Evolutionary conservation across 2,888 invertebrate species (phyloP).

Genomic region (Himalopsyche anomala): DNA sequence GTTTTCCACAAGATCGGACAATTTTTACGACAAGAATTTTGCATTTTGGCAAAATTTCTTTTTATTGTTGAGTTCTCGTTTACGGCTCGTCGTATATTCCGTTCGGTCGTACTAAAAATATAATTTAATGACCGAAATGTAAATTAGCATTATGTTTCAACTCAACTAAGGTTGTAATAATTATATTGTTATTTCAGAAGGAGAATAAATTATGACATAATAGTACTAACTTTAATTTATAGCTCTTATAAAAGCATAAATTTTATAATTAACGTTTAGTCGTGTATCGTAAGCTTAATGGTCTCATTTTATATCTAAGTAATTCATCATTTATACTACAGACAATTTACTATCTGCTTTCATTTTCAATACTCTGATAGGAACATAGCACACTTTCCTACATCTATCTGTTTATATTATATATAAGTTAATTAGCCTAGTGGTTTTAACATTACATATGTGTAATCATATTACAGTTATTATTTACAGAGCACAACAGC

Average conservation of each 20-base stretch:
- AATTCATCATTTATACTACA: too few relatives aligned
- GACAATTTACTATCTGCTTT: too few relatives aligned
- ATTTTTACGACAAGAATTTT: neutral
- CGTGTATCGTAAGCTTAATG: too few relatives aligned
- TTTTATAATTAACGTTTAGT: neutral
- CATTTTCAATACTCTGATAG: too few relatives aligned
- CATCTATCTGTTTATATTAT: too few relatives aligned
- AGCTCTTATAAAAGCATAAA: neutral
- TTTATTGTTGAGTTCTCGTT: neutral
- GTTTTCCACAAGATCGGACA: constrained; percentile 12
- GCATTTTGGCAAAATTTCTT: constrained; percentile 17
- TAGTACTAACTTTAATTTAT: neutral
- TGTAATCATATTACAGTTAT: too few relatives aligned
- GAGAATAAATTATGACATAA: neutral
- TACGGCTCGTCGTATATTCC: neutral
- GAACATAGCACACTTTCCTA: too few relatives aligned
- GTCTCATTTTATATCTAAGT: too few relatives aligned
- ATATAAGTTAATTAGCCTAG: too few relatives aligned
- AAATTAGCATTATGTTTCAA: neutral
- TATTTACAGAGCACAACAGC: too few relatives aligned
- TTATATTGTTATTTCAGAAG: neutral
- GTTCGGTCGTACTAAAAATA: constrained; percentile 6
- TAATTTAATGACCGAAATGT: constrained; percentile 23
- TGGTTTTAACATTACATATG: too few relatives aligned
- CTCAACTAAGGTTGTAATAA: constrained; percentile 19